Base-by-base conservation (phyloP, 2,113 vertebrate species). In the Pomatorhinus ruficollis region DNA sequence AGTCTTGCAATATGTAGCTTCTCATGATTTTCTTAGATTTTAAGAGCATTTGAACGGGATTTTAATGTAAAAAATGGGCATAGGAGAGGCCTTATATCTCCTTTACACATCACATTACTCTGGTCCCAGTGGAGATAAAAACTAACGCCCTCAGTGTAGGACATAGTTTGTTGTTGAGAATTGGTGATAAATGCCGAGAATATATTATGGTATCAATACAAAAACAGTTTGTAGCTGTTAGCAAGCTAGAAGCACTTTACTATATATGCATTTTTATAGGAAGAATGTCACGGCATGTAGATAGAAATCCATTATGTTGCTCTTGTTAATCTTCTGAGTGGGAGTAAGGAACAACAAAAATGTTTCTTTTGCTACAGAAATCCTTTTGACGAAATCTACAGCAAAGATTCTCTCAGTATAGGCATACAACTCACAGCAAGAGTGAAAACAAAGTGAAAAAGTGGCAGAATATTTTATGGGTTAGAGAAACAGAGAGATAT, bases 321-420 rank as follows among this genome's bases (percentile, higher is more conserved):
- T 66, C 60, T 75, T 92, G 27, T 49, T 94, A 87, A 39, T 94
- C 44, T 5, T 94, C n/a, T 37, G 53, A 89, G 77, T 72, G 40
- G 84, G 89, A 87, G 53, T 72, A 84, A 64, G 31, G 49, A 92
- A 72, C 17, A 95, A 92, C 60, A 92, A 24, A 91, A 89, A 47
- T 71, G 11, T 56, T 93, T 90, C 85, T 70, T 90, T 84, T 63
- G 21, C n/a, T 84, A 52, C 28, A 93, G 76, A 83, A 91, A 95
- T 92, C 39, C 44, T 89, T 90, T 89, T 72, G 61, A 84, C 0
- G 0, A 61, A 78, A 68, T 52, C 3, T 1, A 33, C 60, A 75
- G 35, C 30, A 77, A 70, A 45, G 44, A 40, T 86, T 75, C 23
- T 70, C 16, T 66, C 64, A 81, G 7, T 35, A 66, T 4, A 89